These are phyloP conservation scores for Drosophila gaucha DNA, from an alignment of 2,888 invertebrate species.

Conservation along the genomic window DNA sequence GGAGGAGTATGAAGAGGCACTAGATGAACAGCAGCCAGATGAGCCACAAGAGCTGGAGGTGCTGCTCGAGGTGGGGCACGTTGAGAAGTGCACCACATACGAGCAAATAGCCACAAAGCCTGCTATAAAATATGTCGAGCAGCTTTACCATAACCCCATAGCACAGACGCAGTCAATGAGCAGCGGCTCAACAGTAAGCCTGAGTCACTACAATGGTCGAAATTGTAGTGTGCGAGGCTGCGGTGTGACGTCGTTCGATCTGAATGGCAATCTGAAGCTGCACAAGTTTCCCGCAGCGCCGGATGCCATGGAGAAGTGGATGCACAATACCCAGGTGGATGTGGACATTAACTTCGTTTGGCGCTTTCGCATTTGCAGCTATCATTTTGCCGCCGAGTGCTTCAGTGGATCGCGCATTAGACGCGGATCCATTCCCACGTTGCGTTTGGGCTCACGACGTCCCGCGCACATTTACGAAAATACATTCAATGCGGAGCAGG, in stretches of 20 bases:
- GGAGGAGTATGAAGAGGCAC: no score
- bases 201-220: constrained; percentile 53
- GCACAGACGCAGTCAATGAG: neutral
- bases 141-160: neutral
- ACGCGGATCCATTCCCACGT: constrained; percentile 73
- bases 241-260: constrained; percentile 46
- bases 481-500: constrained; percentile 48
- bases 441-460: constrained; percentile 52
- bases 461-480: constrained; percentile 55
- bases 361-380: constrained; percentile 76
- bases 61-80: constrained; percentile 68
- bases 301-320: constrained; percentile 68
- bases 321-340: constrained; percentile 69
- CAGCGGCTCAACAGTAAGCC: constrained; percentile 1
- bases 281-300: constrained; percentile 68
- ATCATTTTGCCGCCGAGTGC: constrained; percentile 70
- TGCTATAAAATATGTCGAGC: constrained; percentile 21
- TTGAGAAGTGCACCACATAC: constrained; percentile 66
- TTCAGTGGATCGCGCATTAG: constrained; percentile 61
- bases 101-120: constrained; percentile 50
- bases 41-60: constrained; percentile 56
- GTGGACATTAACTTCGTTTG: constrained; percentile 60
- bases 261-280: constrained; percentile 49
- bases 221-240: constrained; percentile 68
- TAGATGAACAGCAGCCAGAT: constrained; percentile 36